phyloP scores from a whole-genome alignment of 2,113 vertebrate species.

The Steatornis caripensis region DNA sequence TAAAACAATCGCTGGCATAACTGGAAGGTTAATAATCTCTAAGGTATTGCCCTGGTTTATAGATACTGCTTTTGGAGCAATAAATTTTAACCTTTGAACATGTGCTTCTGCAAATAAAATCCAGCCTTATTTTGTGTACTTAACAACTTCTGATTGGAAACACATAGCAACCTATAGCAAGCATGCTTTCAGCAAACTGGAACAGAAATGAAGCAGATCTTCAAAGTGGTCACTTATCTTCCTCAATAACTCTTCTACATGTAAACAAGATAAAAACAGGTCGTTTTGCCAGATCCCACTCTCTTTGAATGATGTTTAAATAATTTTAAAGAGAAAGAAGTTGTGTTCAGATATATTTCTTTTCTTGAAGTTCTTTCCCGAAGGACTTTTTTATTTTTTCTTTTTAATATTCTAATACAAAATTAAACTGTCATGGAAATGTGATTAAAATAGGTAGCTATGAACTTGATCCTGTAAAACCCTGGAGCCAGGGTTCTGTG shows the following conservation, averaged over 20 bases:
- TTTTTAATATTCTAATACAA: not conserved
- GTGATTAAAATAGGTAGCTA: not conserved
- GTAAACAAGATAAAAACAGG: conserved; percentile 63
- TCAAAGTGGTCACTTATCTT: conserved; percentile 69
- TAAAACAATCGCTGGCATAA: conserved; percentile 16
- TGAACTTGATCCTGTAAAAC: not conserved
- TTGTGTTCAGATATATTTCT: not conserved
- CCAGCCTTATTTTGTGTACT: conserved; percentile 65
- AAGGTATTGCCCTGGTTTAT: conserved; percentile 43
- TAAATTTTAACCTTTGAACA: conserved; percentile 67
- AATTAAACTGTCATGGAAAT: not conserved
- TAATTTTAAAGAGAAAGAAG: conserved; percentile 37
- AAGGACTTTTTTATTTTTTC: not conserved
- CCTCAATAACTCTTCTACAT: conserved; percentile 57
- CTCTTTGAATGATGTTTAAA: conserved; percentile 41
- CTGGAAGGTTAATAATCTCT: conserved; percentile 60
- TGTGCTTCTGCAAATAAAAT: conserved; percentile 65
- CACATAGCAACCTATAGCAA: conserved; percentile 56
- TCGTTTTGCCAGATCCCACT: conserved; percentile 14
- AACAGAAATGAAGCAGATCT: conserved; percentile 53
- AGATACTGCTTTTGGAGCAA: conserved; percentile 62
- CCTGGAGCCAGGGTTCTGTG: not conserved
- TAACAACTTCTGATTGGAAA: conserved; percentile 61
- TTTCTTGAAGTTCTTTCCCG: not conserved
- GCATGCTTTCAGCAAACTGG: conserved; percentile 50